Conservation (phyloP, 92 coral and sea anemone genomes). For the Chrysogorgia sp. region DNA sequence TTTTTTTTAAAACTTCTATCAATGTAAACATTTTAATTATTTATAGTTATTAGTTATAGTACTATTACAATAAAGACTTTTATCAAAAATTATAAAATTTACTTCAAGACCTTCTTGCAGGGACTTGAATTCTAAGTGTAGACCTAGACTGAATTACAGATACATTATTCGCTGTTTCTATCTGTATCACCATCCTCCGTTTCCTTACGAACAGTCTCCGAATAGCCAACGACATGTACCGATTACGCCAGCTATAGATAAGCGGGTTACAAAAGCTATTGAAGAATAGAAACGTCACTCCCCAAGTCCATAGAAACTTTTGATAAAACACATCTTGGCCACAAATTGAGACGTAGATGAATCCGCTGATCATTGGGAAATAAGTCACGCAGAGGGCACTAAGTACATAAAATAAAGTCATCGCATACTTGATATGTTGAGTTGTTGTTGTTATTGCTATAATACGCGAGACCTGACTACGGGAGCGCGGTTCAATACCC, state of each 20-base stretch:
- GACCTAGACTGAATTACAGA: too few relatives aligned
- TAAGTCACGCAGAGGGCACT: slow-evolving; percentile 14
- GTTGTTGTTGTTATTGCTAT: too few relatives aligned
- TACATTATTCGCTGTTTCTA: too few relatives aligned
- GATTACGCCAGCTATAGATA: slow-evolving; percentile 49
- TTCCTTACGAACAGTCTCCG: slow-evolving; percentile 35
- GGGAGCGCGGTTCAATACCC: background rate
- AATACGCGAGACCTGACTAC: too few relatives aligned
- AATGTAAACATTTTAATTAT: too few relatives aligned
- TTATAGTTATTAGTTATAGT: too few relatives aligned
- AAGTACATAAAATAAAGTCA: slow-evolving; percentile 32
- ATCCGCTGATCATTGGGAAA: slow-evolving; percentile 24
- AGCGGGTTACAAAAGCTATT: slow-evolving; percentile 45
- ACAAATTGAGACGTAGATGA: slow-evolving; percentile 7
- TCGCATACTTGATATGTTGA: slow-evolving; percentile 11
- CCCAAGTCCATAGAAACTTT: slow-evolving; percentile 51
- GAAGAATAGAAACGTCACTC: slow-evolving; percentile 34
- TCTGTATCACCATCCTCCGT: too few relatives aligned
- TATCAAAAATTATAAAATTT: too few relatives aligned
- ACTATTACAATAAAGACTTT: too few relatives aligned
- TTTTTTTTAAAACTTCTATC: too few relatives aligned
- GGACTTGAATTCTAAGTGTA: too few relatives aligned
- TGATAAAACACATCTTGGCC: slow-evolving; percentile 30
- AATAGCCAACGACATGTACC: slow-evolving; percentile 45
- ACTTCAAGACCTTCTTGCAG: too few relatives aligned